phyloP scores from a whole-genome alignment of 2,888 invertebrate genomes.

The Chalcis sispes region DNA sequence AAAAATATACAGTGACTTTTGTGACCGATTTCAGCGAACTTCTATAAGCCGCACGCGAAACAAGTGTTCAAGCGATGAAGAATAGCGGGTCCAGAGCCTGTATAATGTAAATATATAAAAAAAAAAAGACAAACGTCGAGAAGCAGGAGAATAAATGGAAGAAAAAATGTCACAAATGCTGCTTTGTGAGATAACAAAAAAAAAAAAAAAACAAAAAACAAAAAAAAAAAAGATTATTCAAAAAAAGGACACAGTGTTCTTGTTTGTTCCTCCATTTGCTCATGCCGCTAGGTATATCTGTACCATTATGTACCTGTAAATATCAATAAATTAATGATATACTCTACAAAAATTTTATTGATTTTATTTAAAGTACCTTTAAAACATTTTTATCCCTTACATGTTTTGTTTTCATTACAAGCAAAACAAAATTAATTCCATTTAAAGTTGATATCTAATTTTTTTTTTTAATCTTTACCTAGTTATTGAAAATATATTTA shows the following conservation, averaged over 20 bases:
- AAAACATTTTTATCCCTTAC: neutral
- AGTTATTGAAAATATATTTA: no score
- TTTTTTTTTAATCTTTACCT: neutral
- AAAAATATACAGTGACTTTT: constrained; percentile 7
- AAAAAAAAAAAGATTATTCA: constrained; percentile 41
- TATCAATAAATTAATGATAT: constrained; percentile 59
- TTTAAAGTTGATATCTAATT: no score
- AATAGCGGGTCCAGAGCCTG: constrained; percentile 36
- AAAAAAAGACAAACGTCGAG: constrained; percentile 10
- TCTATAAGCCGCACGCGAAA: constrained; percentile 17
- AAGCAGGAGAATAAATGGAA: constrained; percentile 46
- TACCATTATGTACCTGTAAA: constrained; percentile 61
- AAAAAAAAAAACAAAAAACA: no score
- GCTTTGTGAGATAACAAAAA: constrained; percentile 44
- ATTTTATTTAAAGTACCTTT: neutral
- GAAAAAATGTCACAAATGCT: constrained; percentile 41
- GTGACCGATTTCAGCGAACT: constrained; percentile 42
- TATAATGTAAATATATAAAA: constrained; percentile 50
- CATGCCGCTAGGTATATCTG: constrained; percentile 57
- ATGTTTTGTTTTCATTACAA: no score
- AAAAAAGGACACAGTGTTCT: constrained; percentile 52
- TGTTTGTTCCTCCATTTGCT: constrained; percentile 57
- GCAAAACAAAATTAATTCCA: neutral
- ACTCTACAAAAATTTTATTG: constrained; percentile 33
- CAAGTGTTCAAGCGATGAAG: constrained; percentile 20